Percentiles rank a stretch among this genome's conserved stretches.
Evolutionary conservation across 2,797 vertebrate genomes (phyloP).

Genomic region (Pempheris klunzingeri): DNA sequence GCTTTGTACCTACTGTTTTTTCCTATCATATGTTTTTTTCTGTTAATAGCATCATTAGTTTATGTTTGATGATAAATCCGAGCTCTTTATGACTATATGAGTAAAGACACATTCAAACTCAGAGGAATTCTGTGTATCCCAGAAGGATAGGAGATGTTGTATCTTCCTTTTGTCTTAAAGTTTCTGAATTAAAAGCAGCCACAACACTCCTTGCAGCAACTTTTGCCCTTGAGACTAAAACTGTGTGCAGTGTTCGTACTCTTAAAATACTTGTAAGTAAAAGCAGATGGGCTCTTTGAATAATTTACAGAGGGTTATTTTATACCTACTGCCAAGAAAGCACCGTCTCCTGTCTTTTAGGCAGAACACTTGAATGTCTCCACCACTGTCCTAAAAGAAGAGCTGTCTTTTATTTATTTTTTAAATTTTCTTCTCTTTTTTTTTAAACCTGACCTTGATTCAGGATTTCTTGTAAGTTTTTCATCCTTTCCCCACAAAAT

Average conservation of each 20-base stretch:
- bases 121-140: not conserved
- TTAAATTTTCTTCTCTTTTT: no score
- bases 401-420: slow-evolving; percentile 22
- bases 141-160: not conserved
- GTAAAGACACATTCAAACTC: not conserved
- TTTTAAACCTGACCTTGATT: slow-evolving; percentile 30
- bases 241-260: slow-evolving; percentile 21
- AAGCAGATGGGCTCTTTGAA: slow-evolving; percentile 64
- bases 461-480: slow-evolving; percentile 1
- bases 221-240: slow-evolving; percentile 23
- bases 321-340: slow-evolving; percentile 47
- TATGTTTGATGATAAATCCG: not conserved
- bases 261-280: slow-evolving; percentile 65
- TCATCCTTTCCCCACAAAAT: not conserved
- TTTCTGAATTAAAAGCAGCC: slow-evolving; percentile 15
- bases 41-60: not conserved
- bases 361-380: slow-evolving; percentile 10
- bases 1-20: not conserved
- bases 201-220: not conserved
- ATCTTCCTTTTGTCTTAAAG: slow-evolving; percentile 10
- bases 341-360: slow-evolving; percentile 21
- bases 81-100: not conserved
- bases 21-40: not conserved
- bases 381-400: slow-evolving; percentile 20
- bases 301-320: slow-evolving; percentile 67